Percentiles rank a stretch among this genome's conserved stretches.
phyloP scores from a whole-genome alignment of 2,888 invertebrate species.

The Himalopsyche japonica region DNA sequence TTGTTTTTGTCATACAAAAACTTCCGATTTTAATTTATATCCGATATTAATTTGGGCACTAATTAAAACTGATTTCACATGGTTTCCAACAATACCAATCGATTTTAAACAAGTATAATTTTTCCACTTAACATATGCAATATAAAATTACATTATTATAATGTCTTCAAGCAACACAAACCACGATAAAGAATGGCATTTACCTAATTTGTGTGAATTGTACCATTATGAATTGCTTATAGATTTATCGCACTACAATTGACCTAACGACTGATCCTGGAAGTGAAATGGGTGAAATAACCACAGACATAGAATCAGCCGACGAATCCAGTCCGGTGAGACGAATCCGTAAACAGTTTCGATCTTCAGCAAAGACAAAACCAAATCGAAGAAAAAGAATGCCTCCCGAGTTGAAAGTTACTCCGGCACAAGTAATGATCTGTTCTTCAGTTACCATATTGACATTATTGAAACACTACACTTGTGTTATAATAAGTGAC shows the following conservation, averaged over 20 bases:
- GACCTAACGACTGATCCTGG: conserved; percentile 70
- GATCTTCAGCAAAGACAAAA: conserved; percentile 50
- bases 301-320: conserved; percentile 64
- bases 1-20: too few relatives aligned
- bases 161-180: too few relatives aligned
- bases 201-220: neutral
- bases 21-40: too few relatives aligned
- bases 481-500: neutral
- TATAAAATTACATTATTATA: too few relatives aligned
- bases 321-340: conserved; percentile 56
- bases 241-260: conserved; percentile 64
- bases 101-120: too few relatives aligned
- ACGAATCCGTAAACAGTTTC: conserved; percentile 53
- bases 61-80: too few relatives aligned
- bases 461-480: neutral
- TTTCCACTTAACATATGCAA: too few relatives aligned
- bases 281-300: conserved; percentile 60
- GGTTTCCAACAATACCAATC: too few relatives aligned
- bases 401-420: conserved; percentile 59
- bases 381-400: conserved; percentile 57
- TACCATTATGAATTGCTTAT: too few relatives aligned
- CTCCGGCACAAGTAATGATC: conserved; percentile 52
- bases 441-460: neutral
- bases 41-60: too few relatives aligned
- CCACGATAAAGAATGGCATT: neutral